Conservation (phyloP, 2,797 vertebrate species). For the Phalloptychus januarius region DNA sequence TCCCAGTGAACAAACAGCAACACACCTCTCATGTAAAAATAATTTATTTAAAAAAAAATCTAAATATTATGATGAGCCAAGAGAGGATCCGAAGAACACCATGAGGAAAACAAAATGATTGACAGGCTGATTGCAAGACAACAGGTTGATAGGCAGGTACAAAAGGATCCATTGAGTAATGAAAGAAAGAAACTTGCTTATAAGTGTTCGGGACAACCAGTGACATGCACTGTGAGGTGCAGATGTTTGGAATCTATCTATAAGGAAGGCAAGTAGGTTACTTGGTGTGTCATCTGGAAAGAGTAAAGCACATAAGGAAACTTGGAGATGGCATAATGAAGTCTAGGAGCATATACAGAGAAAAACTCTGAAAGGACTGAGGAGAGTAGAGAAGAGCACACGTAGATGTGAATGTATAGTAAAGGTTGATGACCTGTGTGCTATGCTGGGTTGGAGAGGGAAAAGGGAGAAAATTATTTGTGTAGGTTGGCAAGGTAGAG, state of each 20-base stretch:
- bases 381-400: background rate
- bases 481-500: background rate
- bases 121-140: background rate
- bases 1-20: background rate
- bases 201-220: background rate
- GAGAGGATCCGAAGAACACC: background rate
- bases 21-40: background rate
- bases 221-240: background rate
- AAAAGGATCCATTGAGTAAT: background rate
- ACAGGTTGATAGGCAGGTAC: background rate
- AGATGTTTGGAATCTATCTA: background rate
- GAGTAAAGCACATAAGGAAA: background rate
- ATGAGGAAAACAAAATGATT: background rate
- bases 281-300: background rate
- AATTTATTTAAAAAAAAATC: too few species aligned
- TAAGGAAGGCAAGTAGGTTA: background rate
- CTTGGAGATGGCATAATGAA: too few species aligned
- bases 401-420: background rate
- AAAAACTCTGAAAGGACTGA: background rate
- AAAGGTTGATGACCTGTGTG: background rate
- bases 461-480: background rate
- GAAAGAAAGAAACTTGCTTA: background rate
- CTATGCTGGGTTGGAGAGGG: too few species aligned
- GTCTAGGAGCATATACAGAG: background rate
- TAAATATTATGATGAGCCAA: too few species aligned